Conservation (phyloP, 2,888 invertebrate species). For the Folsomia manolachei region DNA sequence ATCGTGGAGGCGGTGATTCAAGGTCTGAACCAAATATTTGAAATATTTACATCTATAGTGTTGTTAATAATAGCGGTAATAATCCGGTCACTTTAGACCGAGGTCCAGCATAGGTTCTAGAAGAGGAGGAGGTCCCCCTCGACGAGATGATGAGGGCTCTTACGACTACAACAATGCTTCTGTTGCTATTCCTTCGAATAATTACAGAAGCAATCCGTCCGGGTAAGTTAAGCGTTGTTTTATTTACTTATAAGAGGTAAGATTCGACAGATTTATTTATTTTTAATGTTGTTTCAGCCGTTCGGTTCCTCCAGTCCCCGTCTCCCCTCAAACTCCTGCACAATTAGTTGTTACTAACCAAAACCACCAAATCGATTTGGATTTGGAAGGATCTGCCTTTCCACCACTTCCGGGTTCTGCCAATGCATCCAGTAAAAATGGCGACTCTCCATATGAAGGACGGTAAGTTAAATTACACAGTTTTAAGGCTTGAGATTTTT, state of each 20-base stretch:
- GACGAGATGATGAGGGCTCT: conserved; percentile 42
- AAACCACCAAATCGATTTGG: conserved; percentile 59
- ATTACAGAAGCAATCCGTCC: conserved; percentile 28
- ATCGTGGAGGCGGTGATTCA: conserved; percentile 32
- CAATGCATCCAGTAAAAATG: conserved; percentile 43
- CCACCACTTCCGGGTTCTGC: conserved; percentile 72
- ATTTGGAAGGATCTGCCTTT: conserved; percentile 74
- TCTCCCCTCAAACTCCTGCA: conserved; percentile 35
- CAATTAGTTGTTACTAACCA: conserved; percentile 21
- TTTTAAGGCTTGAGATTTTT: not conserved
- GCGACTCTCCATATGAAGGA: conserved; percentile 49
- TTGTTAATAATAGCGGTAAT: too few species aligned
- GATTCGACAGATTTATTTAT: not conserved
- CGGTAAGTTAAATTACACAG: conserved; percentile 30
- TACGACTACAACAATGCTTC: conserved; percentile 35
- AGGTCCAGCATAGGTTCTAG: conserved; percentile 46
- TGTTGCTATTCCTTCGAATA: conserved; percentile 21
- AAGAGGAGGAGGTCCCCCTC: conserved; percentile 25
- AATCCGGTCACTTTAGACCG: too few species aligned
- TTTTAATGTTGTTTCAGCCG: conserved; percentile 21
- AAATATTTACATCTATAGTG: not conserved
- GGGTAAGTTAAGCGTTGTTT: not conserved
- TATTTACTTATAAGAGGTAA: not conserved
- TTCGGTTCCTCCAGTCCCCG: conserved; percentile 30
- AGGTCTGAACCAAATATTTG: conserved; percentile 22